A percentile compares a stretch with the other conserved stretches of the same genome.
These are phyloP conservation scores for Orchestes rusci DNA, from an alignment of 2,888 invertebrate genomes.

Conservation along the genomic window DNA sequence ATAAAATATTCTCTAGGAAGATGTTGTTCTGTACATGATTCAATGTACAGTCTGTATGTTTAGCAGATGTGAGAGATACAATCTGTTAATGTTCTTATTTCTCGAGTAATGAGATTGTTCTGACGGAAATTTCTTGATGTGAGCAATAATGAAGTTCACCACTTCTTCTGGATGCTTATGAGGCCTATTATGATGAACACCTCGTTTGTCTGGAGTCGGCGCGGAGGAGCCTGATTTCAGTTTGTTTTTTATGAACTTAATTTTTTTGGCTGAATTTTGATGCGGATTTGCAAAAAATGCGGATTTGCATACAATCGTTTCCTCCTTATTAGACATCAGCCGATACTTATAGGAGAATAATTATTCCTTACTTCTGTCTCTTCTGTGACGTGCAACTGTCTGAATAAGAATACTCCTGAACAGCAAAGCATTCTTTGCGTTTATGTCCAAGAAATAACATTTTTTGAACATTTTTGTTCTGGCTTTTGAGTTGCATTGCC, in stretches of 20 bases:
- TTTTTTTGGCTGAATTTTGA: conserved; percentile 8
- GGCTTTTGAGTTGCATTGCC: conserved; percentile 4
- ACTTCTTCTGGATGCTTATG: conserved; percentile 15
- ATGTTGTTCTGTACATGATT: conserved; percentile 1
- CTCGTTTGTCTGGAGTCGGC: conserved; percentile 15
- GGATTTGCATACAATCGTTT: conserved; percentile 5
- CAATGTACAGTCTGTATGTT: conserved; percentile 7
- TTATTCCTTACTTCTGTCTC: conserved; percentile 3
- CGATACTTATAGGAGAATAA: conserved; percentile 5
- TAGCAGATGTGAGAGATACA: conserved; percentile 11
- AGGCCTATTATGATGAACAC: conserved; percentile 15
- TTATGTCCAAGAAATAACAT: conserved; percentile 5
- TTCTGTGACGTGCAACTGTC: conserved; percentile 7
- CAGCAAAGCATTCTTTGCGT: conserved; percentile 10
- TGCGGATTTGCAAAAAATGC: conserved; percentile 5
- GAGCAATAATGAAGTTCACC: conserved; percentile 6
- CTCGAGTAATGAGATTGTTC: conserved; percentile 9
- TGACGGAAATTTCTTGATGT: conserved; percentile 15
- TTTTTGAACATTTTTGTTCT: conserved; percentile 7
- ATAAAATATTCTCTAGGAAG: conserved; percentile 1
- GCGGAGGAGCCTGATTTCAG: conserved; percentile 12
- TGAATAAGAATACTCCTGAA: conserved; percentile 6
- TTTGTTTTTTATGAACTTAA: conserved; percentile 8
- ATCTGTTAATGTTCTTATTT: conserved; percentile 11
- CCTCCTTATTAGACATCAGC: conserved; percentile 7